These are phyloP conservation scores for Onychostoma macrolepis DNA, from an alignment of 2,113 vertebrate genomes.

Conservation along the genomic window DNA sequence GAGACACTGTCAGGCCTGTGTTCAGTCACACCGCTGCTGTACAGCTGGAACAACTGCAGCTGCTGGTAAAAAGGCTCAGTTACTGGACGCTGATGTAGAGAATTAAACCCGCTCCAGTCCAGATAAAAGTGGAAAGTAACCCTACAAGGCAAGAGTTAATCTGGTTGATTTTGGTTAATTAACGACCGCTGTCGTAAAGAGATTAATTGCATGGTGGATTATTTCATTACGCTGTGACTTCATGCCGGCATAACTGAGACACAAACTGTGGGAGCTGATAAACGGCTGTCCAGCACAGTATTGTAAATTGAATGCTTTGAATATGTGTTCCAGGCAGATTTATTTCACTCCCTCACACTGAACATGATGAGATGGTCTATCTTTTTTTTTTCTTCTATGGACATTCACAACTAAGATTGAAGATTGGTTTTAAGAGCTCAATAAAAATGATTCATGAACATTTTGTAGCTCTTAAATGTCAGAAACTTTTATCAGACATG, in stretches of 20 bases:
- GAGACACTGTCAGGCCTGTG: neutral
- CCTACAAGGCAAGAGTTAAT: slow-evolving; percentile 26
- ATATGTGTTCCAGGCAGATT: neutral
- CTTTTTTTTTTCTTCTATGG: neutral
- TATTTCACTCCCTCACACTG: neutral
- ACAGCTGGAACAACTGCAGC: neutral
- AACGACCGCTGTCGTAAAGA: neutral
- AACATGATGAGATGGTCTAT: neutral
- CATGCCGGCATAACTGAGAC: neutral
- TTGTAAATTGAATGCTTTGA: neutral
- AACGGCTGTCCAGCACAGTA: neutral
- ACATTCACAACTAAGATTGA: neutral
- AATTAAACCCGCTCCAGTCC: neutral
- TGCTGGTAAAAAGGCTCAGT: neutral
- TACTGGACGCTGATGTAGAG: neutral
- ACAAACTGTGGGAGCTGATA: neutral
- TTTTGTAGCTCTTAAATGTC: neutral
- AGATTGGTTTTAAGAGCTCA: slow-evolving; percentile 16
- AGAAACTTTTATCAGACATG: neutral
- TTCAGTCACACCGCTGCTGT: neutral
- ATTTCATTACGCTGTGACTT: slow-evolving; percentile 12
- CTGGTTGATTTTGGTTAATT: slow-evolving; percentile 34
- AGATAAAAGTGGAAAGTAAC: slow-evolving; percentile 5
- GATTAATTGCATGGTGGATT: slow-evolving; percentile 27
- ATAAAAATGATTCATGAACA: slow-evolving; percentile 6